Percentiles rank a stretch among this genome's conserved stretches.
phyloP scores from a whole-genome alignment of 2,113 vertebrate species.

The Gopherus flavomarginatus region DNA sequence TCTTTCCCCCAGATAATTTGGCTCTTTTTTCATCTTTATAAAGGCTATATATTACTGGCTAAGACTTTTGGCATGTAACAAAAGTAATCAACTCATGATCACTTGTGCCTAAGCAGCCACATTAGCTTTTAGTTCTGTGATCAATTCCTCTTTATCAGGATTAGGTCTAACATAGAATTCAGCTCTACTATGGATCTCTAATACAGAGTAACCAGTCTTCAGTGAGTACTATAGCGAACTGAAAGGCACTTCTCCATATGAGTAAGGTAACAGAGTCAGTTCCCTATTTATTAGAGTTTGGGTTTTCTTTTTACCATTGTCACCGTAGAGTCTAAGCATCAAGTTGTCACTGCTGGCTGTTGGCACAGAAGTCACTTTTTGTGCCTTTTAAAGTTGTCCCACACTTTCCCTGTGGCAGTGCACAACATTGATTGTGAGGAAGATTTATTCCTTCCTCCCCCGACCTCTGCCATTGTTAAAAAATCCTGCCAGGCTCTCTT shows the following conservation, averaged over 20 bases:
- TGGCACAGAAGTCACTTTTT: background rate
- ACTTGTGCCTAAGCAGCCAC: background rate
- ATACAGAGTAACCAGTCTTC: background rate
- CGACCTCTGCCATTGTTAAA: fast-evolving
- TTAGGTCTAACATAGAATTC: background rate
- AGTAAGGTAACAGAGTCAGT: background rate
- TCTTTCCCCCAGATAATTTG: background rate
- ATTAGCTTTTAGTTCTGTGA: background rate
- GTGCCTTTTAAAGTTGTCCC: background rate
- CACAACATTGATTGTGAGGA: background rate
- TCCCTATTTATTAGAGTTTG: background rate
- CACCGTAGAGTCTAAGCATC: background rate
- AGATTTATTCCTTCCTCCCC: background rate
- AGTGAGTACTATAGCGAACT: background rate
- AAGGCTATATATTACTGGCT: background rate
- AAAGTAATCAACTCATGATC: background rate
- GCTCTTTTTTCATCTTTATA: background rate
- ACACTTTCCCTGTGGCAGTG: fast-evolving
- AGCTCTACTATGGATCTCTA: background rate
- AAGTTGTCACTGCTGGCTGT: background rate
- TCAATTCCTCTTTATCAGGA: background rate
- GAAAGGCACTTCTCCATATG: background rate
- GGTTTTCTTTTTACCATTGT: background rate
- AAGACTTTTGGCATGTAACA: background rate
- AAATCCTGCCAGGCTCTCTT: background rate